A percentile compares a stretch with the other conserved stretches of the same genome.
Evolutionary conservation across 2,113 vertebrate species (phyloP).

Genomic region (Peromyscus californicus): DNA sequence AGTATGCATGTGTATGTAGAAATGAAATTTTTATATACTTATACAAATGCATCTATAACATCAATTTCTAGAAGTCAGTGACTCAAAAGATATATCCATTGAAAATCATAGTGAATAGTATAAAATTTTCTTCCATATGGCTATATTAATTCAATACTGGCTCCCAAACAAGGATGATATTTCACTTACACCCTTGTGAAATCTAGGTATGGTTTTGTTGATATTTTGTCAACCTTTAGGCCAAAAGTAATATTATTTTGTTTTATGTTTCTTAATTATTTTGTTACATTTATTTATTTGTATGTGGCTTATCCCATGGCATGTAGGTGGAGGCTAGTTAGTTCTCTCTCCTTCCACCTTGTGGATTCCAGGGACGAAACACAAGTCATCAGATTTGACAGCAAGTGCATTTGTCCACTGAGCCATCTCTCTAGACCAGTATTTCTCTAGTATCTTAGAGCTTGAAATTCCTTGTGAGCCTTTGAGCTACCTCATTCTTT

Average conservation of each 20-base stretch:
- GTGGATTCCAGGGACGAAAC: not conserved
- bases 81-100: not conserved
- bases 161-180: not conserved
- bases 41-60: not conserved
- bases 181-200: not conserved
- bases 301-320: not conserved
- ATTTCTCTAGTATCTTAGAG: not conserved
- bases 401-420: not conserved
- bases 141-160: not conserved
- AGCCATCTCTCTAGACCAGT: not conserved
- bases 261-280: not conserved
- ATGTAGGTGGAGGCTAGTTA: not conserved
- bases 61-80: not conserved
- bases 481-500: conserved; percentile 24
- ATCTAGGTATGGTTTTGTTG: not conserved
- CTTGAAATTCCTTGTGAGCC: not conserved
- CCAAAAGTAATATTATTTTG: not conserved
- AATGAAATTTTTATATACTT: not conserved
- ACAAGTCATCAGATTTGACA: not conserved
- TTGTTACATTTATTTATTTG: not conserved
- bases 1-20: not conserved
- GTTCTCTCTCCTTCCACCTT: not conserved
- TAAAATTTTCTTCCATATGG: not conserved
- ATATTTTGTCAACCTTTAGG: not conserved
- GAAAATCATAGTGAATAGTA: conserved; percentile 6